These are phyloP conservation scores for Beroe forskalii DNA, from an alignment of 37 sponge, comb jelly and placozoan genomes.

Conservation along the genomic window DNA sequence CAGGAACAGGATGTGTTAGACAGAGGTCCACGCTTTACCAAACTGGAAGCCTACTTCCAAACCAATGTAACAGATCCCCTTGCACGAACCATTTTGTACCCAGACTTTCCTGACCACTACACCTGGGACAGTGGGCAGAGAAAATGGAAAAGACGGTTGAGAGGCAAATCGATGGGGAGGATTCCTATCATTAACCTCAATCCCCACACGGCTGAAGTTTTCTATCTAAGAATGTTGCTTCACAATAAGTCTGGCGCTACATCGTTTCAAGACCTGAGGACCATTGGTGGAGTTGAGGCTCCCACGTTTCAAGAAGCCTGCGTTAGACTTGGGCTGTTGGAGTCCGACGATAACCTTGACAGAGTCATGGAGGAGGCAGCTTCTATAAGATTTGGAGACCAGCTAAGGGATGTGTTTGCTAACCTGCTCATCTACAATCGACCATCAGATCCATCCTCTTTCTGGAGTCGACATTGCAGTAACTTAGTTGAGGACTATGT, in stretches of 20 bases:
- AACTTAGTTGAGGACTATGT: too few species aligned
- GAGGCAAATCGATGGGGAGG: not conserved
- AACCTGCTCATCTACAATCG: not conserved
- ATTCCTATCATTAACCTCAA: not conserved
- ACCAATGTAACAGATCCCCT: not conserved
- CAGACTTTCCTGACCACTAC: conserved; percentile 41
- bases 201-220: conserved; percentile 18
- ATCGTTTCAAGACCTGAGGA: conserved; percentile 37
- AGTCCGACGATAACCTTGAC: not conserved
- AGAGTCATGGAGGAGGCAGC: conserved; percentile 19
- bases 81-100: conserved; percentile 10
- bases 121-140: not conserved
- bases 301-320: conserved; percentile 53
- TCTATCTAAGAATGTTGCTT: conserved; percentile 3
- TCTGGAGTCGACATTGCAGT: too few species aligned
- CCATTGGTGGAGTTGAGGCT: not conserved
- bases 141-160: not conserved
- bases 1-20: conserved; percentile 4
- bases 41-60: conserved; percentile 3
- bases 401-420: conserved; percentile 31
- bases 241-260: conserved; percentile 48
- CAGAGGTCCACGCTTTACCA: not conserved
- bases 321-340: not conserved
- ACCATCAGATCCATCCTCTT: conserved; percentile 53
- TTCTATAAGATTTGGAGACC: not conserved